Evolutionary conservation across 2,113 vertebrate genomes (phyloP).

Genomic region (Corythornis vintsioides): DNA sequence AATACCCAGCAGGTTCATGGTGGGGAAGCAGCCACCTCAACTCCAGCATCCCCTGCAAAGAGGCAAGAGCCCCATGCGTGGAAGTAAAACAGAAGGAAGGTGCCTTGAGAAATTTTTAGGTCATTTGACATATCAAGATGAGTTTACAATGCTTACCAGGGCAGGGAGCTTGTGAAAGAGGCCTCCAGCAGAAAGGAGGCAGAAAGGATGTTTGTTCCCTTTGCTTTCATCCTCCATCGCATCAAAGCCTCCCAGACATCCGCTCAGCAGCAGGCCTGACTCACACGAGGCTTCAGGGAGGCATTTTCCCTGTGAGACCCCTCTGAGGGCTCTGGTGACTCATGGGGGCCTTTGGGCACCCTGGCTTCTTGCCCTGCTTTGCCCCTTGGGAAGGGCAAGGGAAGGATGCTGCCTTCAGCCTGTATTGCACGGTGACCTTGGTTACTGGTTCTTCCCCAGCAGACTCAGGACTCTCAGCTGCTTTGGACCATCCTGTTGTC

Average conservation of each 20-base stretch:
- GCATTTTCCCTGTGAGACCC: fast-evolving
- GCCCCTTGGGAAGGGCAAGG: background rate
- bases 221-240: background rate
- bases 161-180: background rate
- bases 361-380: background rate
- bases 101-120: background rate
- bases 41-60: background rate
- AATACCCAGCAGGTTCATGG: background rate
- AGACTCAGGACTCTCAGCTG: fast-evolving
- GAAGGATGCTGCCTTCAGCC: background rate
- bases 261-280: background rate
- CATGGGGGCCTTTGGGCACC: fast-evolving
- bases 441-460: background rate
- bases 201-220: background rate
- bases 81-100: background rate
- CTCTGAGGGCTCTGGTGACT: background rate
- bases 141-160: background rate
- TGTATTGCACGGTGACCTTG: fast-evolving
- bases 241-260: background rate
- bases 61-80: fast-evolving
- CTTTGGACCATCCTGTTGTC: background rate
- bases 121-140: background rate
- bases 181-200: fast-evolving
- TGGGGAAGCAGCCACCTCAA: background rate
- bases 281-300: background rate